Base-by-base conservation (phyloP, 2,888 invertebrate species). In the Drosophila parthenogenetica region DNA sequence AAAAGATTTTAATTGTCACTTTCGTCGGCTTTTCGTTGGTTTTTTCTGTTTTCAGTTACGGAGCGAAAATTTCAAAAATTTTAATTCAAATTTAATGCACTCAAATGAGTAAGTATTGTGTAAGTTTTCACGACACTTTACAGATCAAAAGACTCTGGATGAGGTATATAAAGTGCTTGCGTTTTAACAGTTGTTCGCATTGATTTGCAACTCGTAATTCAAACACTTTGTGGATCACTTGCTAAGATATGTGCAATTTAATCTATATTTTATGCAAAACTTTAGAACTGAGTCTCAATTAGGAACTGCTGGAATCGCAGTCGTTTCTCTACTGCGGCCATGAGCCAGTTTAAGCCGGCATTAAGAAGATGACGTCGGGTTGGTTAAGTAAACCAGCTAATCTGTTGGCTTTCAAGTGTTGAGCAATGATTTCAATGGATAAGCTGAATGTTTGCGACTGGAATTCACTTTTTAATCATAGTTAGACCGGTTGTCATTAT, bases 61-160 rank as follows among this genome's bases (percentile, higher is more conserved):
- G 61, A 49, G 57, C 51, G 74, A 86, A 87, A 87, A 83, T 83
- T 72, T 83, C 61, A 83, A 86, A 88, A 72, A 83, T 83, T 79
- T 83, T 83, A 83, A 83, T 83, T 74, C 83, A 82, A 83, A 77
- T 77, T 74, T 88, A 83, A 83, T 88, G 86, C 80, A 86, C 70
- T 83, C 63, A 87, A 83, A 86, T 86, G 69, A 77, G 62, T 66
- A 46, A 50, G 46, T 57, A 86, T 83, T 83, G 79, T 79, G 86
- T 70, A 83, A 83, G 80, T 49, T 29, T 17, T 50, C 10, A n/a
- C 29, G 14, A 16, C 43, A 60, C 61, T 57, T 69, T 57, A 59
- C 54, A 64, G 58, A 61, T 49, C 32, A 54, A 59, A 59, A 65
- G 45, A n/a, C 32, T 35, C 35, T 35, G 49, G 19, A 49, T 29